Evolutionary conservation across 2,797 vertebrate species (phyloP), one percentile per base, ranked within the genome.

Genomic region (Pseudotriccus pelzelni): DNA sequence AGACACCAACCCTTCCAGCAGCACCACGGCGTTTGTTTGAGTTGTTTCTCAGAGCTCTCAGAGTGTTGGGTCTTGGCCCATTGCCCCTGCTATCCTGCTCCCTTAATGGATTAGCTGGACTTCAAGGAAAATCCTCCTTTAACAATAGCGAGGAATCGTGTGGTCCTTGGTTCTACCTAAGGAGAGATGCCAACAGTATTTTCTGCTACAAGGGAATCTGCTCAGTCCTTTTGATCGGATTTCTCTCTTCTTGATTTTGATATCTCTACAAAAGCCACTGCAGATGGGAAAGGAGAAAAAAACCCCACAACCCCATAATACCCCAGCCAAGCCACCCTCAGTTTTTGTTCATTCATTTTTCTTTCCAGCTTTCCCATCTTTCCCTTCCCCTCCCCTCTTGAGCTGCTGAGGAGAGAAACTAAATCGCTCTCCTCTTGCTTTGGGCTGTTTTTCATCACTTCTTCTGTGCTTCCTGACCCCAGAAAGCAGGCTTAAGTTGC

Each of bases 361-460:
- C 30, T 50, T 52, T 75, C 30, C 16, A 55, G 58, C 16, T 63
- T 93, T 84, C 15, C 5, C 1, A 1, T 41, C 27, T 70, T 85
- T 76, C 83, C 11, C 36, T 52, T 16, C 5, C 21, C 27, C 21
- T 25, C 2, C 22, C 1, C 17, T 5, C 44, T 64, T 2, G 6
- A 66, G 49, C 59, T 21, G 11, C 84, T 23, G 79, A 90, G 62
- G 34, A 78, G 8, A 90, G 91, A 96, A 94, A 76, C 87, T 67
- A 73, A 93, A 94, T 91, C 41, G 4, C 63, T 94, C 77, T 91
- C 24, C 47, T 87, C 55, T 95, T 88, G 85, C 95, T 97, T 93
- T 97, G 93, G 91, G 93, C 83, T 96, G 95, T 39, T 96, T 96
- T 96, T 96, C 93, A 82, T 97, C 95, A 94, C 93, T 95, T 92